These are phyloP conservation scores for Megamerina dolium DNA, from an alignment of 2,888 invertebrate species.

Conservation along the genomic window DNA sequence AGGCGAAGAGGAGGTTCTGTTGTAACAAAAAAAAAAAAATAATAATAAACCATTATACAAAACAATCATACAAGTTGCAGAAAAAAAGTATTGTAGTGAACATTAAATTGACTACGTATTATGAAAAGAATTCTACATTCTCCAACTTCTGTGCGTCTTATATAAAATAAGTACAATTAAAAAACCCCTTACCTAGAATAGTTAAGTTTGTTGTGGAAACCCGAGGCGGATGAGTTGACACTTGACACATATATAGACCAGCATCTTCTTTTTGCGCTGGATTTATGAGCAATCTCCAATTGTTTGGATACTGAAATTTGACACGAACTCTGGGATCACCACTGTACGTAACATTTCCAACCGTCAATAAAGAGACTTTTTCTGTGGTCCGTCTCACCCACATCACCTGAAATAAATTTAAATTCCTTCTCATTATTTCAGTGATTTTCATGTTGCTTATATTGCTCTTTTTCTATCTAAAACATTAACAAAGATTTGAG, in stretches of 20 bases:
- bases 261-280: conserved; percentile 66
- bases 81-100: too few relatives aligned
- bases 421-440: too few relatives aligned
- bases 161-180: too few relatives aligned
- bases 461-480: too few relatives aligned
- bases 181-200: conserved; percentile 68
- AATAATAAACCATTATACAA: too few relatives aligned
- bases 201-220: conserved; percentile 70
- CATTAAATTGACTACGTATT: too few relatives aligned
- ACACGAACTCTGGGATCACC: conserved; percentile 60
- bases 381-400: conserved; percentile 62
- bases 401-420: conserved; percentile 63
- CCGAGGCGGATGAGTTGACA: conserved; percentile 72
- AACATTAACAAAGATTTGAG: too few relatives aligned
- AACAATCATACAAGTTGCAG: too few relatives aligned
- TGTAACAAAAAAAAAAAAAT: too few relatives aligned
- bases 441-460: too few relatives aligned
- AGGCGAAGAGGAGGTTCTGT: conserved; percentile 68
- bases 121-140: too few relatives aligned
- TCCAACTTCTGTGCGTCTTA: too few relatives aligned
- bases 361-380: conserved; percentile 60
- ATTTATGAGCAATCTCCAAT: conserved; percentile 64
- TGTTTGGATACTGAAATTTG: conserved; percentile 65
- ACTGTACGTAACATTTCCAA: conserved; percentile 59
- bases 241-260: conserved; percentile 74